Base-by-base conservation (phyloP, 1,140 invertebrate genomes). In the Doryteuthis pealeii region DNA sequence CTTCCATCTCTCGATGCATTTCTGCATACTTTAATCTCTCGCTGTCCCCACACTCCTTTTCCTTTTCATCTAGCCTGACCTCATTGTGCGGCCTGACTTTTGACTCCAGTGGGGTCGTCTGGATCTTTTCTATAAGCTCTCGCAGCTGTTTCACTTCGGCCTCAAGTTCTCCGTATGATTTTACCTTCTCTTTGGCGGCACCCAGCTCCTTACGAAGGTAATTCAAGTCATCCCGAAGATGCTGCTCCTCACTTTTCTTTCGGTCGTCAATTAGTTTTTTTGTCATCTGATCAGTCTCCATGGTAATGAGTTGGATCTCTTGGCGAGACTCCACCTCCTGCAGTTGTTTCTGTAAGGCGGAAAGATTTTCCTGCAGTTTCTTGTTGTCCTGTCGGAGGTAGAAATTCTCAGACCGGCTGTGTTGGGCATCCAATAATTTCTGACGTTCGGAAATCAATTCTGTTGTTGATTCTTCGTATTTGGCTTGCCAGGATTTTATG, bases 81-180 rank as follows among this genome's bases (percentile, higher is more conserved):
- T 40, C 10, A 5, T 75, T 33, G 26, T 62, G 49, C 0, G 49
- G 71, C 30, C 70, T 70, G 30, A 54, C 67, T 58, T 74, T 77
- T 18, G 73, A 5, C 33, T 71, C 65, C 18, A 31, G 62, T n/a
- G 68, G 71, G 14, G 43, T 71, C 18, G 66, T 72, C 10, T 40
- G 3, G n/a, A n/a, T n/a, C n/a, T n/a, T n/a, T n/a, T n/a, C n/a
- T n/a, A n/a, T n/a, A n/a, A n/a, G n/a, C 35, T 76, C 54, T 5
- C 18, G 18, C 54, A 62, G 2, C 0, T n/a, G 26, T 22, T 62
- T 28, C 54, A 62, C 54, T 62, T 62, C 54, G 12, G 18, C 26
- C 26, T 62, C 26, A 62, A 62, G 54, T 28, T 62, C 26, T 62
- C 22, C 18, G 26, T 62, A 62, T 62, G 18, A n/a, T 8, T 62